Base-by-base conservation (phyloP, 2,113 vertebrate genomes). In the Calcarius ornatus region DNA sequence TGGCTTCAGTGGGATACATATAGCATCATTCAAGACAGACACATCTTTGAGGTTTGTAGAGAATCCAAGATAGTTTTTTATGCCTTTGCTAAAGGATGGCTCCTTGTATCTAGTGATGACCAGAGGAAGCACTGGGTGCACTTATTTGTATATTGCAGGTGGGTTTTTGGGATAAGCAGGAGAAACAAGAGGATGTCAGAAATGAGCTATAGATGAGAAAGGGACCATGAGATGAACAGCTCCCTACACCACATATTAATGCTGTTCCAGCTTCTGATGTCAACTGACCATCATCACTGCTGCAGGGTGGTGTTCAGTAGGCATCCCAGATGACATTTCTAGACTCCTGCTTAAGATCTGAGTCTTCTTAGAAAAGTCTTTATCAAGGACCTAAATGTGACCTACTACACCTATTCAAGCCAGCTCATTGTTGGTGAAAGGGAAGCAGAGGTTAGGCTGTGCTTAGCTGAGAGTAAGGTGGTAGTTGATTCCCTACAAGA, bases 221-320 rank as follows among this genome's bases (percentile, higher is more conserved):
- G 33, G 12, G 18, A 10, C 12, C 2, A 5, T 22, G 33, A 31
- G 16, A 10, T 68, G 25, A 94, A 54, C 11, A 60, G 20, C 20
- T 73, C 14, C 7, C 22, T 33, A 0, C 23, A 20, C 10, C 28
- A 37, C 9, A 22, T 2, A 50, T 1, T 2, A 30, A 5, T 13
- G 23, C 51, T 81, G 9, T 51, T 88, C 27, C 43, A 88, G 27
- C 8, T 47, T 8, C 51, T 33, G 20, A 31, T 66, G 47, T 45
- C 63, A 51, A 50, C 7, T 23, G 43, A 19, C 9, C 20, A 15
- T 43, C n/a, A 30, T 12, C 37, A 9, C 42, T 65, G 48, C 48
- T 45, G 15, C 8, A n/a, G 28, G 10, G n/a, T 42, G 40, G 18
- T 25, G 24, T 69, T 50, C 76, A 64, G 19, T n/a, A n/a, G 48